These are phyloP conservation scores for Strigamia maritima DNA, from an alignment of 2,888 invertebrate genomes.

Conservation along the genomic window DNA sequence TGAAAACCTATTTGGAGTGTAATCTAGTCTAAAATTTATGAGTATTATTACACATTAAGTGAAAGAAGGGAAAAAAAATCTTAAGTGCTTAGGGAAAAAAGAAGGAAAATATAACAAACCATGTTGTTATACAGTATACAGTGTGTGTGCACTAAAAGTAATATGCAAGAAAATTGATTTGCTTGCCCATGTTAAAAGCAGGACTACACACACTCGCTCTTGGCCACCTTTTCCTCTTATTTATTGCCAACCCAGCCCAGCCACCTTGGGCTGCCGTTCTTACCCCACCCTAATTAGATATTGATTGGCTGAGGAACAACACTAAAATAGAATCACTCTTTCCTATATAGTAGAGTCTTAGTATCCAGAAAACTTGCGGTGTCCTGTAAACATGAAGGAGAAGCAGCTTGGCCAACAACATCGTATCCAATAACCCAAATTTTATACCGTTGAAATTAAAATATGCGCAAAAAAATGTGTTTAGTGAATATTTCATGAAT, in stretches of 20 bases:
- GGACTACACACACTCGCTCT: conserved; percentile 1
- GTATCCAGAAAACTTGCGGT: conserved; percentile 5
- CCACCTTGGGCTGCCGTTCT: conserved; percentile 15
- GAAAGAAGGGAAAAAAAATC: neutral
- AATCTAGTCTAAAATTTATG: conserved; percentile 10
- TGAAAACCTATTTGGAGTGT: conserved; percentile 5
- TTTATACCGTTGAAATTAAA: neutral
- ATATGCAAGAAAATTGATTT: conserved; percentile 15
- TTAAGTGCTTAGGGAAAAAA: neutral
- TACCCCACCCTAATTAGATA: conserved; percentile 15
- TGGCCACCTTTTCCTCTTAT: conserved; percentile 15
- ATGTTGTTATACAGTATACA: conserved; percentile 11
- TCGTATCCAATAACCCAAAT: neutral
- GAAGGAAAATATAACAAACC: neutral
- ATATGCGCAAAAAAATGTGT: too few relatives aligned
- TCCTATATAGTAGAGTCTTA: neutral
- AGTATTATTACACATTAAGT: conserved; percentile 10
- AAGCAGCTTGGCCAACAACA: neutral
- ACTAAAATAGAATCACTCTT: conserved; percentile 15
- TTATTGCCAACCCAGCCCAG: conserved; percentile 15
- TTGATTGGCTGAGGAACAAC: conserved; percentile 15
- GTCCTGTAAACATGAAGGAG: neutral
- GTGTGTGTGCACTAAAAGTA: conserved; percentile 2
- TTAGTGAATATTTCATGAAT: too few relatives aligned
- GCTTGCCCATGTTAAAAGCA: conserved; percentile 10